Percentiles rank a stretch among this genome's conserved stretches.
These are phyloP conservation scores for Noctua comes DNA, from an alignment of 2,888 invertebrate species.

Conservation along the genomic window DNA sequence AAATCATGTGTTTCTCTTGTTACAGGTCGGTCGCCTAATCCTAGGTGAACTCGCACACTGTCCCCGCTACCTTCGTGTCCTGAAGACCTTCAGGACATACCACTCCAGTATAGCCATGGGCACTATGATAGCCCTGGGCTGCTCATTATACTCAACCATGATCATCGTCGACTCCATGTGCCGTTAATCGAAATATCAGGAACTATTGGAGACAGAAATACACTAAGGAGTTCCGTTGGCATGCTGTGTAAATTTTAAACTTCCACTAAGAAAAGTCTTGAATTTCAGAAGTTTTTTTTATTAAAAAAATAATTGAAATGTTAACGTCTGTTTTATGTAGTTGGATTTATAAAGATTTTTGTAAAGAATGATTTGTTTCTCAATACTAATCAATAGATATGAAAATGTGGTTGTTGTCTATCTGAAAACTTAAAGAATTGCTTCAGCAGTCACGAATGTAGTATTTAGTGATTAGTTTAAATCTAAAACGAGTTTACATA, in stretches of 20 bases:
- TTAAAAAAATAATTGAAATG: conserved; percentile 31
- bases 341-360: conserved; percentile 13
- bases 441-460: conserved; percentile 19
- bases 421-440: conserved; percentile 13
- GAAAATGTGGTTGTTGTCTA: not conserved
- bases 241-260: conserved; percentile 65
- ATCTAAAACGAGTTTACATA: conserved; percentile 58
- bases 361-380: not conserved
- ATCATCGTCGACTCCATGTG: conserved; percentile 87
- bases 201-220: conserved; percentile 38
- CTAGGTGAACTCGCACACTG: conserved; percentile 93
- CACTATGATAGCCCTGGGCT: conserved; percentile 91
- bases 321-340: conserved; percentile 18
- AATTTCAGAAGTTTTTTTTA: conserved; percentile 17
- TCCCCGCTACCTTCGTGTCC: conserved; percentile 94
- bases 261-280: conserved; percentile 20
- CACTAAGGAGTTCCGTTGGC: conserved; percentile 48
- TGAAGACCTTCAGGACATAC: conserved; percentile 93
- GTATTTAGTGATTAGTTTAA: conserved; percentile 39
- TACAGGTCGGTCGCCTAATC: conserved; percentile 92
- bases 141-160: conserved; percentile 87
- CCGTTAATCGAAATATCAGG: conserved; percentile 69
- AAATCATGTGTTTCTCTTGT: conserved; percentile 63
- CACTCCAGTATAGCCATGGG: conserved; percentile 95
- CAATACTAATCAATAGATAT: conserved; percentile 27